These are phyloP conservation scores for Callipepla squamata DNA, from an alignment of 2,113 vertebrate genomes.

Conservation along the genomic window DNA sequence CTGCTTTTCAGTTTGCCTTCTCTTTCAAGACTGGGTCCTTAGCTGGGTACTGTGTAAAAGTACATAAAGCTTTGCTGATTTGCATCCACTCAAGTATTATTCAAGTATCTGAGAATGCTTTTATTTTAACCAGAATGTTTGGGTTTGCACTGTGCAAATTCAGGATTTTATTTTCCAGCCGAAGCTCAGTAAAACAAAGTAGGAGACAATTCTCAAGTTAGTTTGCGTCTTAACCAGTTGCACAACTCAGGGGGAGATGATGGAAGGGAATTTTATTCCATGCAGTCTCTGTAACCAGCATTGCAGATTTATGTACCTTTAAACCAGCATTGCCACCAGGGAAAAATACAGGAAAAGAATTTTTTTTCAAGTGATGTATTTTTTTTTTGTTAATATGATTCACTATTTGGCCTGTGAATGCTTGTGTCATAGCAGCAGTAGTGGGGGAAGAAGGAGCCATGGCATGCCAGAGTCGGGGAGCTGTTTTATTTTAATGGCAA, in stretches of 20 bases:
- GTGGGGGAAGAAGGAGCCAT: background rate
- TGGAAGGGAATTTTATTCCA: background rate
- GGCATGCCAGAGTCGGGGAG: background rate
- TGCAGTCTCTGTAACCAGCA: background rate
- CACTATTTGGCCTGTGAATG: constrained; percentile 23
- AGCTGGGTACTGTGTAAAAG: background rate
- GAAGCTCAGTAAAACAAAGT: background rate
- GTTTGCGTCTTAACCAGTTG: background rate
- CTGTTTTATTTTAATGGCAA: background rate
- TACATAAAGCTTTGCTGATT: accelerated
- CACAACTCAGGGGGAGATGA: background rate
- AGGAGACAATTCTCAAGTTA: background rate
- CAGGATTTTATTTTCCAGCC: background rate
- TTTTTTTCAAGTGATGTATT: background rate
- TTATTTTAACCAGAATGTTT: background rate
- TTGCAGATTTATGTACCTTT: background rate
- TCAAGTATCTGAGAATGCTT: background rate
- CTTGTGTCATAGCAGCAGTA: background rate
- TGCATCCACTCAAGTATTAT: background rate
- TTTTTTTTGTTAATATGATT: background rate
- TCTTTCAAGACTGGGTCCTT: background rate
- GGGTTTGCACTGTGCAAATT: background rate
- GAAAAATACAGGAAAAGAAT: constrained; percentile 25
- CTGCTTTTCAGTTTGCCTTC: background rate
- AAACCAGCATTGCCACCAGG: background rate